phyloP scores from a whole-genome alignment of 2,888 invertebrate genomes.

The Hyposoter dolosus region DNA sequence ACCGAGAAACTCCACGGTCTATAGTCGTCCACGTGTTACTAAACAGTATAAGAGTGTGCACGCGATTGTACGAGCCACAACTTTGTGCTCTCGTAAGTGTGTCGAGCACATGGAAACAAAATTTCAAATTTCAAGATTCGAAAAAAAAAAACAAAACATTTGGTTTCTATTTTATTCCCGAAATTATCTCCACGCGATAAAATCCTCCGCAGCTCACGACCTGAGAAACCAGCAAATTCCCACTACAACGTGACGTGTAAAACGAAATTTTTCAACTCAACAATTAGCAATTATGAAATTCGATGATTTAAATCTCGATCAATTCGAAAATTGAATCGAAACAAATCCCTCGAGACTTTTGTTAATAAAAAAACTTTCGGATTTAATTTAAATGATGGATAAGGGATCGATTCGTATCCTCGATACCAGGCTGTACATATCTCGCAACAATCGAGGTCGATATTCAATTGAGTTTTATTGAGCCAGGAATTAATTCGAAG shows the following conservation, averaged over 20 bases:
- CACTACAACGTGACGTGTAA: not conserved
- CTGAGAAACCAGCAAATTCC: too few species aligned
- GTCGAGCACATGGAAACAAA: conserved; percentile 12
- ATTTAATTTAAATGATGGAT: too few species aligned
- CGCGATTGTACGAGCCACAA: not conserved
- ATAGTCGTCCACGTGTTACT: not conserved
- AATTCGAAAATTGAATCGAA: too few species aligned
- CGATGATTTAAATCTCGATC: too few species aligned
- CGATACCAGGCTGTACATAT: not conserved
- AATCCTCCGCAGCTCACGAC: not conserved
- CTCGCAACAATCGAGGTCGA: conserved; percentile 57
- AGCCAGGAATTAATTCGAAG: conserved; percentile 60
- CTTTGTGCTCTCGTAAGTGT: not conserved
- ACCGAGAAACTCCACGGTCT: not conserved
- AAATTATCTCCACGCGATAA: not conserved
- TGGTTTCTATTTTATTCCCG: not conserved
- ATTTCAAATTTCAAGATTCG: not conserved
- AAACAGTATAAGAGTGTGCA: not conserved
- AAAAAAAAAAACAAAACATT: conserved; percentile 9
- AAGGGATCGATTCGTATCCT: not conserved
- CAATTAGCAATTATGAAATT: too few species aligned
- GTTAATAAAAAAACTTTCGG: too few species aligned
- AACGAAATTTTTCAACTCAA: too few species aligned
- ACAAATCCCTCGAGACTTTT: too few species aligned
- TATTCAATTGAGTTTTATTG: conserved; percentile 65